These are phyloP conservation scores for Anser brachyrhynchus DNA, from an alignment of 2,113 vertebrate species.

Conservation along the genomic window DNA sequence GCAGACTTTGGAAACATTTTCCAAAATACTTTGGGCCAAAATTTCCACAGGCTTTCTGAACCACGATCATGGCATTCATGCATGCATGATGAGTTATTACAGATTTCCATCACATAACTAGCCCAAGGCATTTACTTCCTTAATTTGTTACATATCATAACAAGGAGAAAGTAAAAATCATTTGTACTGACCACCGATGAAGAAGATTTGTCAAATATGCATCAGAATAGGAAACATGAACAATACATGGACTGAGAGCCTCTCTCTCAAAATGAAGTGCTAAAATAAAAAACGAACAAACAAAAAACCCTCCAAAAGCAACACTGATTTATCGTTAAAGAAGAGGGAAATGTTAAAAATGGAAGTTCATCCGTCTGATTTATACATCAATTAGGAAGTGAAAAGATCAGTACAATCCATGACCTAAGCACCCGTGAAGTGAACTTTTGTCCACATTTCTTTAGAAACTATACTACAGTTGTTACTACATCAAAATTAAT, in stretches of 20 bases:
- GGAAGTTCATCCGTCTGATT: background rate
- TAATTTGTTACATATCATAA: constrained; percentile 24
- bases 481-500: background rate
- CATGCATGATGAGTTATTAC: background rate
- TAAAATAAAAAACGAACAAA: background rate
- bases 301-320: background rate
- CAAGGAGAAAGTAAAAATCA: constrained; percentile 38
- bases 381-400: background rate
- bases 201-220: background rate
- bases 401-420: background rate
- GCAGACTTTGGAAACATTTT: constrained; percentile 12
- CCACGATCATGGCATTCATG: background rate
- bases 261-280: background rate
- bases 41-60: constrained; percentile 40
- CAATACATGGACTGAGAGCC: background rate
- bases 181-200: constrained; percentile 8
- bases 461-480: background rate
- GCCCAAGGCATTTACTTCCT: constrained; percentile 9
- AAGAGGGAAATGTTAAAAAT: background rate
- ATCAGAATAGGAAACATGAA: background rate
- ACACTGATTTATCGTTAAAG: background rate
- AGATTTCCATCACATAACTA: constrained; percentile 9
- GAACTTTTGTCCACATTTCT: background rate
- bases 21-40: constrained; percentile 7
- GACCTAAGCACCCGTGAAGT: background rate